These are phyloP conservation scores for Portevinia maculata DNA, from an alignment of 2,888 invertebrate species.

Conservation along the genomic window DNA sequence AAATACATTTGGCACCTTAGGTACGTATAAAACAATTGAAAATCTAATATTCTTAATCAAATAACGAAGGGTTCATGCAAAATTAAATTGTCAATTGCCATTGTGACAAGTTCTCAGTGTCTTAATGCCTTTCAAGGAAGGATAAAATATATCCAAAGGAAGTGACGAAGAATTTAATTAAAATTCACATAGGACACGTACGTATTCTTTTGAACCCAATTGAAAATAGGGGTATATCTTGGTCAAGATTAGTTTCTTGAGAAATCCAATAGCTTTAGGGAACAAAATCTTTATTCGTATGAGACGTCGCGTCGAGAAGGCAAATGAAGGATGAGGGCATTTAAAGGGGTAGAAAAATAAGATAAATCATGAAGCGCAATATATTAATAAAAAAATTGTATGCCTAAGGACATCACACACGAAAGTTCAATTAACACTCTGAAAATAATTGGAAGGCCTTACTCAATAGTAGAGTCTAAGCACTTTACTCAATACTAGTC, in stretches of 20 bases:
- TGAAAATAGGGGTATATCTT: conserved; percentile 6
- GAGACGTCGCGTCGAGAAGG: conserved; percentile 34
- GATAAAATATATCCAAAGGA: conserved; percentile 40
- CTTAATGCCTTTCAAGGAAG: background rate
- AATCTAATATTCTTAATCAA: too few species aligned
- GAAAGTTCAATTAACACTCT: conserved; percentile 37
- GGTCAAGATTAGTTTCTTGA: conserved; percentile 51
- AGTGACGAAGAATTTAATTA: conserved; percentile 55
- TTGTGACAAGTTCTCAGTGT: conserved; percentile 14
- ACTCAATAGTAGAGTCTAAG: too few species aligned
- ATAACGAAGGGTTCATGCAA: conserved; percentile 5
- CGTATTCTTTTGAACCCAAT: conserved; percentile 17
- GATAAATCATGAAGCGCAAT: conserved; percentile 11
- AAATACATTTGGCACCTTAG: too few species aligned
- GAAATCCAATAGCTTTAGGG: conserved; percentile 46
- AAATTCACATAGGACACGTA: conserved; percentile 37
- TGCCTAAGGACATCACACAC: conserved; percentile 38
- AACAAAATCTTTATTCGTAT: conserved; percentile 21
- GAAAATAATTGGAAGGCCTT: conserved; percentile 18
- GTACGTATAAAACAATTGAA: too few species aligned
- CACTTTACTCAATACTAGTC: too few species aligned
- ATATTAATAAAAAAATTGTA: background rate
- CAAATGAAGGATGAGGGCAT: conserved; percentile 21
- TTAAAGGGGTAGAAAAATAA: background rate
- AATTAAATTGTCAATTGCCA: conserved; percentile 25